Base-by-base conservation (phyloP, 2,888 invertebrate genomes). In the Acanthosepion lycidas region DNA sequence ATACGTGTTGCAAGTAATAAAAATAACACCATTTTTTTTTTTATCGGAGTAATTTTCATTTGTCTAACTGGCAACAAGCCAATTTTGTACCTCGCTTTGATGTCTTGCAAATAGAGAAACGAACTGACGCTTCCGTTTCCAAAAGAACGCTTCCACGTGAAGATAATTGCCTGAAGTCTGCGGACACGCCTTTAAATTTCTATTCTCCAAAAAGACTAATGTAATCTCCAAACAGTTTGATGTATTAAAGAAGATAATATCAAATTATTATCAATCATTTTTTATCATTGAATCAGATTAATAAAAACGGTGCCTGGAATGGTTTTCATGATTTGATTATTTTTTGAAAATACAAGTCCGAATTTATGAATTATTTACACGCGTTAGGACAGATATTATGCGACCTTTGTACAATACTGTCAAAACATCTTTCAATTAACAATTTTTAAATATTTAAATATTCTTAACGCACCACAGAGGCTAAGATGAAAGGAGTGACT, bases 51-150 rank as follows among this genome's bases (percentile, higher is more conserved):
- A 12, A 12, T 33, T 78, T 33, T 78, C 33, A 78, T 78, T 78
- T 78, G n/a, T 78, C n/a, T 78, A 33, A 78, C n/a, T 78, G 78
- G 78, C 78, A 78, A n/a, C 78, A 78, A 78, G 33, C 78, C 78
- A 78, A 78, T 78, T 78, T 12, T 78, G n/a, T n/a, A n/a, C 18
- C 20, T n/a, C 12, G 0, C 78, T 78, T 78, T 78, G 78, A 78
- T 78, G 78, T 78, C 78, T 15, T 3, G 33, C 78, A 26, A 8
- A 51, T 51, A 20, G 23, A 6, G n/a, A 8, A 78, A 5, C n/a
- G 9, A 78, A 33, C n/a, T n/a, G 9, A 78, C 78, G 78, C n/a
- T 20, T 78, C 78, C 3, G 12, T 78, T 15, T n/a, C 20, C 33
- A 23, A 78, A 78, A 33, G 33, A 78, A 78, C 78, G n/a, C n/a